Evolutionary conservation across 2,113 vertebrate genomes (phyloP).

Genomic region (Carettochelys insculpta): DNA sequence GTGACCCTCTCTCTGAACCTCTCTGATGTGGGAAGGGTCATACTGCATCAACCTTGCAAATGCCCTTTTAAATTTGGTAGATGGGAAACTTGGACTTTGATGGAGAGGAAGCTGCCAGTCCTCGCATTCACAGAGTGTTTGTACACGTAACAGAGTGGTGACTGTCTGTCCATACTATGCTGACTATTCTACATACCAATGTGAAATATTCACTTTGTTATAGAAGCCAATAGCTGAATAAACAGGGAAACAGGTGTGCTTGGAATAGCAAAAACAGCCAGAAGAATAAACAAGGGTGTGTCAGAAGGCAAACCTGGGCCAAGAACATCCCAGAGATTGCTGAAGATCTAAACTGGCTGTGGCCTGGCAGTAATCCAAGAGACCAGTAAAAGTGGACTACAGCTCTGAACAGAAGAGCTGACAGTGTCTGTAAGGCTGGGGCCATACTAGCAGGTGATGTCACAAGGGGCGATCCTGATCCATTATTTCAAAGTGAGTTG

Average conservation of each 20-base stretch:
- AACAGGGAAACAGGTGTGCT: background rate
- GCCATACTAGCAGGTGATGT: too few species aligned
- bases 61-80: background rate
- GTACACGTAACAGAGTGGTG: accelerated
- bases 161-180: accelerated
- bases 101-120: background rate
- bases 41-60: background rate
- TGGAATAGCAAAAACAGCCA: background rate
- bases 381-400: background rate
- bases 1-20: background rate
- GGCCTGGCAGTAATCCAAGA: background rate
- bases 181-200: background rate
- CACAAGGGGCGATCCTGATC: too few species aligned
- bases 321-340: background rate
- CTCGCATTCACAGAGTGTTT: background rate
- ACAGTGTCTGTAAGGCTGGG: background rate
- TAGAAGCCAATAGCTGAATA: background rate
- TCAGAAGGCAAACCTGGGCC: accelerated
- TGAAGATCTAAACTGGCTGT: too few species aligned
- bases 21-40: accelerated
- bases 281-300: background rate
- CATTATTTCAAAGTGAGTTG: too few species aligned
- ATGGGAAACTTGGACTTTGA: background rate
- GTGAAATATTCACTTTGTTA: background rate
- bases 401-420: background rate